Evolutionary conservation across 2,113 vertebrate genomes (phyloP).

Genomic region (Lampris incognitus): DNA sequence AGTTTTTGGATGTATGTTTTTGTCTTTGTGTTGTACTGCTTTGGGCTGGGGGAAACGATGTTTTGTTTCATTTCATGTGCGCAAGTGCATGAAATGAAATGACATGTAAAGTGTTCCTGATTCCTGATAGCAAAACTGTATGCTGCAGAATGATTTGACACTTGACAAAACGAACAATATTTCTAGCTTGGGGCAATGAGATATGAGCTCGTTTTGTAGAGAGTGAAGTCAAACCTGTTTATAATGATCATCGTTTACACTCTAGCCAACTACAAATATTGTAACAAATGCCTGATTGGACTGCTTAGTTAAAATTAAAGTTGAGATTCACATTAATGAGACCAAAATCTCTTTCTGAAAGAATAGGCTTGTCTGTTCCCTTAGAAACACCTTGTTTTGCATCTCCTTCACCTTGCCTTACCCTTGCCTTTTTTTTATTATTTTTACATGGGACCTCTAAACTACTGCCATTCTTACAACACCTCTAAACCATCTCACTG

Average conservation of each 20-base stretch:
- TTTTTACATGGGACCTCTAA: conserved; percentile 12
- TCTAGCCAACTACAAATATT: no score
- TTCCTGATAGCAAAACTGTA: neutral
- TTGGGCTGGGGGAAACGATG: no score
- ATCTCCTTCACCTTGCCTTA: conserved; percentile 26
- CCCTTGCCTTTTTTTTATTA: neutral
- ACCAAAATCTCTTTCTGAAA: neutral
- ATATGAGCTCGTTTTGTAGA: neutral
- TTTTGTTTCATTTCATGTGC: no score
- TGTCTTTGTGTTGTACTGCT: no score
- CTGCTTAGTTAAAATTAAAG: neutral
- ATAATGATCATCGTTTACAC: neutral
- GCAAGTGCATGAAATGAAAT: no score
- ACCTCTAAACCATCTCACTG: conserved; percentile 9
- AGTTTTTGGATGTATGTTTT: no score
- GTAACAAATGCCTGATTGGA: no score
- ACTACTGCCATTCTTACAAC: neutral
- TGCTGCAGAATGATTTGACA: no score
- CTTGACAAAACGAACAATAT: no score
- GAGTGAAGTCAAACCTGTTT: no score
- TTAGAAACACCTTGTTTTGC: neutral
- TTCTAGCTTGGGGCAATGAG: neutral
- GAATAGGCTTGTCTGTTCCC: neutral
- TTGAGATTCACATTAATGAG: neutral
- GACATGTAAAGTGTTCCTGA: no score